Evolutionary conservation across 2,888 invertebrate species (phyloP).

Genomic region (Hypomecis atomaria): DNA sequence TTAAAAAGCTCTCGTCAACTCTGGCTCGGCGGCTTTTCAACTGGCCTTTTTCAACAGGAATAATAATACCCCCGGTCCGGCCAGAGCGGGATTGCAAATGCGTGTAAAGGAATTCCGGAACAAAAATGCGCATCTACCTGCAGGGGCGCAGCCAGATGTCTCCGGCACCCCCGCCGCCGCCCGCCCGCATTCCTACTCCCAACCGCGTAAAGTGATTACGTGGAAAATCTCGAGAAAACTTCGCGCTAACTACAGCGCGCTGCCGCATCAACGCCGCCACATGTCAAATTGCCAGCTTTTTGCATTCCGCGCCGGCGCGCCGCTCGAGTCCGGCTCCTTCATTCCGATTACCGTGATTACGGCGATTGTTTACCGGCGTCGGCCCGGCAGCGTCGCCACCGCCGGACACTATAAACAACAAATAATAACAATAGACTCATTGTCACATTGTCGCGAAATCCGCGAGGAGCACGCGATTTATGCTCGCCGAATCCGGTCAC

Average conservation of each 20-base stretch:
- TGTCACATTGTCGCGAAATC: constrained; percentile 41
- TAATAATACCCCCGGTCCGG: constrained; percentile 40
- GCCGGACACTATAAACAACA: constrained; percentile 19
- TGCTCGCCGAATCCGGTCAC: constrained; percentile 39
- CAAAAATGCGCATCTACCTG: constrained; percentile 79
- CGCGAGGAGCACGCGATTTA: constrained; percentile 29
- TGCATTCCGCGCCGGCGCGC: constrained; percentile 64
- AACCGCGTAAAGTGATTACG: constrained; percentile 78
- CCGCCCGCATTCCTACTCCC: constrained; percentile 61
- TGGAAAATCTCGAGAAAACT: constrained; percentile 80
- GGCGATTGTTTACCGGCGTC: constrained; percentile 58
- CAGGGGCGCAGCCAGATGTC: constrained; percentile 61
- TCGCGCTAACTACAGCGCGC: constrained; percentile 66
- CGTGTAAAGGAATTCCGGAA: constrained; percentile 79
- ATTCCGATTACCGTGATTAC: constrained; percentile 62
- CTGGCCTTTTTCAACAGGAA: constrained; percentile 47
- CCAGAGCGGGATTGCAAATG: constrained; percentile 79
- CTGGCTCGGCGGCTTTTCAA: constrained; percentile 15
- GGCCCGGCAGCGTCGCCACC: constrained; percentile 15
- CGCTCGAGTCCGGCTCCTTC: constrained; percentile 53
- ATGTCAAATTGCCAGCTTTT: constrained; percentile 65
- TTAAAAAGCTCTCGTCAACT: constrained; percentile 33
- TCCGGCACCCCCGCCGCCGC: constrained; percentile 48
- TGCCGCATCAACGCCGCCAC: constrained; percentile 60
- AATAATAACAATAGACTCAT: constrained; percentile 43